Conservation (phyloP, 2,888 invertebrate species). For the Eucriotettix oculatus region DNA sequence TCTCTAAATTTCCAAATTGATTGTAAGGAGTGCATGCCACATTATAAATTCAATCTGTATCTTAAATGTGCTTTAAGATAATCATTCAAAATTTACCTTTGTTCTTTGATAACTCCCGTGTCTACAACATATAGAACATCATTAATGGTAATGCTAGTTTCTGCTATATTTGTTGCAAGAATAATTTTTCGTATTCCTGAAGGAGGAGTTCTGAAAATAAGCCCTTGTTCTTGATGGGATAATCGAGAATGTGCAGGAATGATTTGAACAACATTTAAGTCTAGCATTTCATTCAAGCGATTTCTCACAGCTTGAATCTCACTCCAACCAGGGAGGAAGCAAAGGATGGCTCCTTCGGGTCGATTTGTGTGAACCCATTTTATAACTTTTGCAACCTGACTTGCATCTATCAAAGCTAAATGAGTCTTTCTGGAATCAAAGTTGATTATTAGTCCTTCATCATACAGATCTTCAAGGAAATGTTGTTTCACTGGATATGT, state of each 20-base stretch:
- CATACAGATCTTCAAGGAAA: conserved; percentile 28
- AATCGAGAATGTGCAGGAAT: conserved; percentile 42
- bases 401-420: conserved; percentile 2
- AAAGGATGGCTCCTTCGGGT: conserved; percentile 46
- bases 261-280: conserved; percentile 17
- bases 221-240: conserved; percentile 37
- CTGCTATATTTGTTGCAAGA: conserved; percentile 51
- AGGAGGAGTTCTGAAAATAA: conserved; percentile 35
- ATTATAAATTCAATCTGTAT: too few relatives aligned
- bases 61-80: too few relatives aligned
- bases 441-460: not conserved
- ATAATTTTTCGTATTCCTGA: conserved; percentile 45
- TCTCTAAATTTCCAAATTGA: too few relatives aligned
- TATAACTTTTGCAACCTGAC: conserved; percentile 32
- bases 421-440: not conserved
- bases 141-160: conserved; percentile 56
- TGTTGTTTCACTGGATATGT: conserved; percentile 40
- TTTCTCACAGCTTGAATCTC: conserved; percentile 40
- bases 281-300: conserved; percentile 25
- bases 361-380: conserved; percentile 37
- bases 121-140: conserved; percentile 55
- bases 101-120: conserved; percentile 41
- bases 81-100: conserved; percentile 18
- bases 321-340: conserved; percentile 60
- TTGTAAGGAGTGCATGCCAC: too few relatives aligned